Base-by-base conservation (phyloP, 2,113 vertebrate genomes). In the Ranitomeya variabilis region DNA sequence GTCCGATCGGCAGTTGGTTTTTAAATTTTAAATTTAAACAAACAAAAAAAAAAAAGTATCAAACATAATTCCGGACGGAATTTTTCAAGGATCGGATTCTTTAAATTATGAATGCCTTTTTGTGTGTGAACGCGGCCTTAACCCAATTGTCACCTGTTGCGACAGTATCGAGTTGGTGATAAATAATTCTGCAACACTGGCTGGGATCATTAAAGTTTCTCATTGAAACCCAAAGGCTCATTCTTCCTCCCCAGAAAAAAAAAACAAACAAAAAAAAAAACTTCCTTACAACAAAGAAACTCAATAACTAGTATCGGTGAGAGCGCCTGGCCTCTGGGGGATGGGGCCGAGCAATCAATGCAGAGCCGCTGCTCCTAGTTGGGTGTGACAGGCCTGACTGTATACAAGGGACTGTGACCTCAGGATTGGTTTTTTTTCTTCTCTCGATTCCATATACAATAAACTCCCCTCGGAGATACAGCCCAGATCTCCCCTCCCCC, bases 331-430 rank as follows among this genome's bases (percentile, higher is more conserved):
- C 21, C 85, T 19, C 12, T 86, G 84, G 85, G 85, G 85, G 85
- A 59, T 51, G 55, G 73, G 85, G 21, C 11, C 52, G 14, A 64
- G 60, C 55, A 85, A 85, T 59, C 83, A 85, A 7, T 21, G 52
- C 23, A 85, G 67, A 85, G 69, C 14, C 21, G 79, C 55, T 85
- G 54, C n/a, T 77, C 55, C 26, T 62, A 31, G 26, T 19, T 78
- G 73, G 85, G 85, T 78, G 85, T 86, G 84, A 76, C 71, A 76
- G 57, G 23, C 60, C 6, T 1, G 37, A 37, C 55, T 59, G 73
- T 73, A 18, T 86, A 52, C 26, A 86, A 86, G 85, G 84, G 74
- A 86, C 73, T 78, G 57, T 86, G 85, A 86, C 74, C 85, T 86
- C 73, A 31, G 62, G 37, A 37, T 37, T 37, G 1, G 1, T 37